These are phyloP conservation scores for Hecatera dysodea DNA, from an alignment of 2,888 invertebrate species.

Conservation along the genomic window DNA sequence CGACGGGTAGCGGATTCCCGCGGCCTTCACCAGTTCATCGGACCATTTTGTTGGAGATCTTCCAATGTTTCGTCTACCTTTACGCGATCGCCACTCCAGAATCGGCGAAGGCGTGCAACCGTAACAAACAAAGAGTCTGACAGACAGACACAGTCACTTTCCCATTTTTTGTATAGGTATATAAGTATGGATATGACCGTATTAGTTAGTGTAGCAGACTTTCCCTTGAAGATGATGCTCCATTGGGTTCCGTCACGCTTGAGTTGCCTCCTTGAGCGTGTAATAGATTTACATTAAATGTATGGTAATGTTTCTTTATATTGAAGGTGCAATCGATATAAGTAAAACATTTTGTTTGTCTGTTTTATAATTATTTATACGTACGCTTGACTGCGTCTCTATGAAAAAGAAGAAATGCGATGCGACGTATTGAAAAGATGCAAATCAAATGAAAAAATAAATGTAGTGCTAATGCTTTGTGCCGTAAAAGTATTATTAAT, in stretches of 20 bases:
- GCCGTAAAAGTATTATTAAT: too few relatives aligned
- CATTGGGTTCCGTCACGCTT: constrained; percentile 65
- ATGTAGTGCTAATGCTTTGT: too few relatives aligned
- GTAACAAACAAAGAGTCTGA: neutral
- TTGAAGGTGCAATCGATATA: constrained; percentile 27
- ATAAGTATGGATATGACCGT: constrained; percentile 40
- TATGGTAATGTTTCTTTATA: constrained; percentile 40
- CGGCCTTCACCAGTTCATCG: too few relatives aligned
- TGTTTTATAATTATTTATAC: neutral
- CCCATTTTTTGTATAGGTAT: neutral
- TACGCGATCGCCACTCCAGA: too few relatives aligned
- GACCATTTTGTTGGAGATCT: too few relatives aligned
- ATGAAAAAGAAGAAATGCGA: too few relatives aligned
- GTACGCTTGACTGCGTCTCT: neutral
- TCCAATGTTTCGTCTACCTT: too few relatives aligned
- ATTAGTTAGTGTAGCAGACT: constrained; percentile 57
- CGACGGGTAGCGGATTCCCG: too few relatives aligned
- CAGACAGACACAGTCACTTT: neutral
- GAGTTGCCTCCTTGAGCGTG: constrained; percentile 38
- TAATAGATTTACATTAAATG: constrained; percentile 45
- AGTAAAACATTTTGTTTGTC: neutral
- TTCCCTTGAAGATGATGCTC: constrained; percentile 62
- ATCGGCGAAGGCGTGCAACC: neutral
- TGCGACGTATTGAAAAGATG: too few relatives aligned
- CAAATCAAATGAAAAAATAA: too few relatives aligned